Evolutionary conservation across 2,797 vertebrate species (phyloP).

Genomic region (Geotrypetes seraphini): DNA sequence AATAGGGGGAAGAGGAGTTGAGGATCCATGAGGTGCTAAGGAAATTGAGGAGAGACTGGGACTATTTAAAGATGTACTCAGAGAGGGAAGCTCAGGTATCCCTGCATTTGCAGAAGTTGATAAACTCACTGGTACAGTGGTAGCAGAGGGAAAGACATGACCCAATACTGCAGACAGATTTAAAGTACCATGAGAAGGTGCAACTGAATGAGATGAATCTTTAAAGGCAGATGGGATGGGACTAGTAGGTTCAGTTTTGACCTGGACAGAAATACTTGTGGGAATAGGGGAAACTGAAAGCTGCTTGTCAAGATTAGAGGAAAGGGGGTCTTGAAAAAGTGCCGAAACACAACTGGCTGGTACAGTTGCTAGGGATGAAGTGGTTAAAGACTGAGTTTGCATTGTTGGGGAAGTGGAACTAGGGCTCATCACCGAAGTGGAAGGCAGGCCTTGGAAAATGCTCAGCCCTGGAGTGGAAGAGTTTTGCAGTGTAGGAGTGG

Average conservation of each 20-base stretch:
- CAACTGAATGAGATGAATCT: conserved; percentile 68
- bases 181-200: conserved; percentile 64
- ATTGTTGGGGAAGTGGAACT: conserved; percentile 30
- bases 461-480: conserved; percentile 60
- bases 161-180: conserved; percentile 61
- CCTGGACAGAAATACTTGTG: conserved; percentile 22
- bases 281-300: conserved; percentile 23
- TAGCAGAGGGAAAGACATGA: conserved; percentile 61
- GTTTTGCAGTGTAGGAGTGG: conserved; percentile 48
- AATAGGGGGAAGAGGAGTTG: conserved; percentile 50
- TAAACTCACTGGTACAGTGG: conserved; percentile 69
- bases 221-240: conserved; percentile 87
- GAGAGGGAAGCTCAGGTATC: conserved; percentile 62
- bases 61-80: conserved; percentile 45
- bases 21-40: conserved; percentile 49
- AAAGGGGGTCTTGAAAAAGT: conserved; percentile 37
- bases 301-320: conserved; percentile 35
- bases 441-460: conserved; percentile 48
- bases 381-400: conserved; percentile 34
- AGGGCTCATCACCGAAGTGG: conserved; percentile 33
- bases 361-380: conserved; percentile 18
- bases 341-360: conserved; percentile 38
- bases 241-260: conserved; percentile 65
- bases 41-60: conserved; percentile 49
- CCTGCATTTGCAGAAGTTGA: conserved; percentile 62